These are phyloP conservation scores for Sinopyrophorus schimmeli DNA, from an alignment of 2,888 invertebrate species.

Conservation along the genomic window DNA sequence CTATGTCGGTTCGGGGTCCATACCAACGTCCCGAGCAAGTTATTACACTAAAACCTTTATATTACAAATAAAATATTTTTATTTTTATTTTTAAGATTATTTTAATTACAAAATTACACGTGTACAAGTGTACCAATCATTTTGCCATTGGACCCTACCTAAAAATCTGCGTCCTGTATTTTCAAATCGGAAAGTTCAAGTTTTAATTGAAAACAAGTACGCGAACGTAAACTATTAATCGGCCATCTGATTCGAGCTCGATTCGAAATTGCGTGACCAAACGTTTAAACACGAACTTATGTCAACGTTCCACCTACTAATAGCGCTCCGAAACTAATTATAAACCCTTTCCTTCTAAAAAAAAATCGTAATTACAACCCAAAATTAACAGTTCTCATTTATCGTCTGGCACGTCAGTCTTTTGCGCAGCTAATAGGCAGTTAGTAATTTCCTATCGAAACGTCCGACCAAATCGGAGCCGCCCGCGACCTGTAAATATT, in stretches of 20 bases:
- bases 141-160: too few species aligned
- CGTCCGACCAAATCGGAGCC: neutral
- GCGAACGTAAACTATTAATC: neutral
- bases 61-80: too few species aligned
- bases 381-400: slow-evolving; percentile 20
- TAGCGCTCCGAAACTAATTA: slow-evolving; percentile 14
- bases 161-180: too few species aligned
- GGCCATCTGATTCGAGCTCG: too few species aligned
- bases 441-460: slow-evolving; percentile 12
- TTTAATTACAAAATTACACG: too few species aligned
- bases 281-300: slow-evolving; percentile 21
- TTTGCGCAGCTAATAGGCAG: neutral
- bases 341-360: slow-evolving; percentile 7
- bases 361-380: slow-evolving; percentile 21
- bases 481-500: neutral
- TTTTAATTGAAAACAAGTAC: too few species aligned
- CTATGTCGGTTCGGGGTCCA: too few species aligned
- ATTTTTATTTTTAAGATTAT: too few species aligned
- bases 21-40: too few species aligned
- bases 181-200: too few species aligned
- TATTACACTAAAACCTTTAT: too few species aligned
- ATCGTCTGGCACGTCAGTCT: slow-evolving; percentile 20
- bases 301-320: slow-evolving; percentile 18
- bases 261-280: slow-evolving; percentile 12
- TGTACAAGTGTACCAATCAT: too few species aligned